Conservation (phyloP, 2,888 invertebrate genomes). For the Diadegma fenestrale region DNA sequence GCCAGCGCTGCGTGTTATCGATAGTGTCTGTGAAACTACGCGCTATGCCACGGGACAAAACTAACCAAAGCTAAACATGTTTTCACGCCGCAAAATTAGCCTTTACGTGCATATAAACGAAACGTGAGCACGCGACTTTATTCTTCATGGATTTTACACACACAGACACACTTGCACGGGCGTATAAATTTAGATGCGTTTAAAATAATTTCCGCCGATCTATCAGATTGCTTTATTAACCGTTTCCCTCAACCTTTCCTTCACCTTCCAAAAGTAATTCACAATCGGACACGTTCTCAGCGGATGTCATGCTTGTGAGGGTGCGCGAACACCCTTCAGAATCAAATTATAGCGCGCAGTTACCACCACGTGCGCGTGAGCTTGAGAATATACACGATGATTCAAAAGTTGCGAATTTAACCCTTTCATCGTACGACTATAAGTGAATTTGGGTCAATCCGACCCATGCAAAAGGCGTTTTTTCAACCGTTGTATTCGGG, state of each 20-base stretch:
- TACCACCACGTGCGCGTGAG: background rate
- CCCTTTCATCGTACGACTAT: no score
- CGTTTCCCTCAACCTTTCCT: conserved; percentile 31
- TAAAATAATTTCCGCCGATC: conserved; percentile 54
- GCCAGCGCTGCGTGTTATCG: conserved; percentile 55
- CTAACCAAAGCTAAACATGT: conserved; percentile 38
- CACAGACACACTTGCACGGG: no score
- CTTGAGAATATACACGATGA: background rate
- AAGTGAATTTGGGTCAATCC: background rate
- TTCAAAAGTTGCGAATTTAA: background rate
- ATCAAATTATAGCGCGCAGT: conserved; percentile 24
- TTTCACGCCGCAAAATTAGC: conserved; percentile 43
- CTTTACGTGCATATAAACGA: background rate
- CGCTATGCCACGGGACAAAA: background rate
- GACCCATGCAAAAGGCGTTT: background rate
- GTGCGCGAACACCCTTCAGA: conserved; percentile 21
- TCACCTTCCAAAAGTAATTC: conserved; percentile 25
- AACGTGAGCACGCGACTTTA: background rate
- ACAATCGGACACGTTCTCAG: conserved; percentile 36
- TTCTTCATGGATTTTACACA: background rate
- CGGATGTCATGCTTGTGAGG: conserved; percentile 28
- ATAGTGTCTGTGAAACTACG: background rate
- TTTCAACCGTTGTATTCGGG: no score
- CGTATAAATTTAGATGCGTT: conserved; percentile 8
- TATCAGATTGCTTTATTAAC: conserved; percentile 62